These are phyloP conservation scores for Alligator sinensis DNA, from an alignment of 2,113 vertebrate species.

Conservation along the genomic window DNA sequence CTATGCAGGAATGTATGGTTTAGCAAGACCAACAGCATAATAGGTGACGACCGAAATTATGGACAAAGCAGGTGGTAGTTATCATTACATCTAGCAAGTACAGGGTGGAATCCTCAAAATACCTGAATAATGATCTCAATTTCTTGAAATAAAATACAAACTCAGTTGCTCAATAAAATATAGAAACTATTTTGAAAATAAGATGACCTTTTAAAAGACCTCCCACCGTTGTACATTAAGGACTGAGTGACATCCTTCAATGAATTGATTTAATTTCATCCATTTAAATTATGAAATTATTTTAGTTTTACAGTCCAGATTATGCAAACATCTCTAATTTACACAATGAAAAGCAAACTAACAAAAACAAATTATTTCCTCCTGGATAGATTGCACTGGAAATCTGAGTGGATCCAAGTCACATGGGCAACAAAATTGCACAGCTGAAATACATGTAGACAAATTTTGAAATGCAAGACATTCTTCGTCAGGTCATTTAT, in stretches of 20 bases:
- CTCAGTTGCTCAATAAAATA: background rate
- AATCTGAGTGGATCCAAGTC: background rate
- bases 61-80: background rate
- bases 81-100: slow-evolving; percentile 8
- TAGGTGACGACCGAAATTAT: slow-evolving; percentile 4
- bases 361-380: background rate
- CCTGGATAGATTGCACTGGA: background rate
- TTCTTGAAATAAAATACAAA: background rate
- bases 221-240: background rate
- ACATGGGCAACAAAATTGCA: background rate
- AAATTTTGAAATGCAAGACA: too few relatives aligned
- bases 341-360: background rate
- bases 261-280: background rate
- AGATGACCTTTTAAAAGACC: background rate
- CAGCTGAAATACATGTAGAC: too few relatives aligned
- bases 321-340: background rate
- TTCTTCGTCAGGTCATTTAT: too few relatives aligned
- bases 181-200: too few relatives aligned
- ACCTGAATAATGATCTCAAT: background rate
- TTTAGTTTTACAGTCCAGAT: background rate
- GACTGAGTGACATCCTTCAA: background rate
- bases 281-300: background rate
- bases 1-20: background rate
- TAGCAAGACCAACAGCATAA: background rate
- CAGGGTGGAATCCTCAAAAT: background rate